phyloP scores from a whole-genome alignment of 1,140 invertebrate genomes.

The Oscheius sp. region DNA sequence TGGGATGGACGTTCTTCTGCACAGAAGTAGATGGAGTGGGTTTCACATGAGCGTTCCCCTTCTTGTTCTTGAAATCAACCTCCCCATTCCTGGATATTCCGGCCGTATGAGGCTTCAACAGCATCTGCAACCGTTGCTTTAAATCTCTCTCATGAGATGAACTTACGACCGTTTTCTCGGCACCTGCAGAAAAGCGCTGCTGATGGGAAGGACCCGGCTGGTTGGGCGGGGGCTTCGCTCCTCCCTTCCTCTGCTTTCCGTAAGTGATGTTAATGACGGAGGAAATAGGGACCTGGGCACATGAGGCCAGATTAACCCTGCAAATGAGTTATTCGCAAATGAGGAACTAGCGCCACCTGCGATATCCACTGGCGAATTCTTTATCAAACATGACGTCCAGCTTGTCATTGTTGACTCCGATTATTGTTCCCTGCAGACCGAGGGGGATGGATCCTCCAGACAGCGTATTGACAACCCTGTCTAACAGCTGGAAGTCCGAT shows the following conservation, averaged over 20 bases:
- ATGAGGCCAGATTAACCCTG: background rate
- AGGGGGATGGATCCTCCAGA: background rate
- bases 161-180: too few species aligned
- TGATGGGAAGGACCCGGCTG: too few species aligned
- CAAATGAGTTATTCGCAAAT: conserved; percentile 12
- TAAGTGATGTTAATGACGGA: conserved; percentile 30
- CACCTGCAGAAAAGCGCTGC: too few species aligned
- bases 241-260: conserved; percentile 17
- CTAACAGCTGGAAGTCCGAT: conserved; percentile 72
- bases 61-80: too few species aligned
- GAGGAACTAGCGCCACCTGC: conserved; percentile 11
- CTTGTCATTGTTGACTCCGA: conserved; percentile 29
- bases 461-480: conserved; percentile 73
- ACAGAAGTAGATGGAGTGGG: too few species aligned
- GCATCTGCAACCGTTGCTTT: too few species aligned
- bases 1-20: too few species aligned
- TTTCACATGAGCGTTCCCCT: too few species aligned
- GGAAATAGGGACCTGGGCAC: background rate
- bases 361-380: conserved; percentile 18
- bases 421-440: conserved; percentile 22
- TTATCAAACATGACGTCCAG: conserved; percentile 39
- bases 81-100: too few species aligned
- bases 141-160: too few species aligned
- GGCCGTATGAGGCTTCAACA: too few species aligned
- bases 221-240: too few species aligned